Percentiles rank a stretch among this genome's conserved stretches.
These are phyloP conservation scores for Bombylius major DNA, from an alignment of 2,888 invertebrate species.

Conservation along the genomic window DNA sequence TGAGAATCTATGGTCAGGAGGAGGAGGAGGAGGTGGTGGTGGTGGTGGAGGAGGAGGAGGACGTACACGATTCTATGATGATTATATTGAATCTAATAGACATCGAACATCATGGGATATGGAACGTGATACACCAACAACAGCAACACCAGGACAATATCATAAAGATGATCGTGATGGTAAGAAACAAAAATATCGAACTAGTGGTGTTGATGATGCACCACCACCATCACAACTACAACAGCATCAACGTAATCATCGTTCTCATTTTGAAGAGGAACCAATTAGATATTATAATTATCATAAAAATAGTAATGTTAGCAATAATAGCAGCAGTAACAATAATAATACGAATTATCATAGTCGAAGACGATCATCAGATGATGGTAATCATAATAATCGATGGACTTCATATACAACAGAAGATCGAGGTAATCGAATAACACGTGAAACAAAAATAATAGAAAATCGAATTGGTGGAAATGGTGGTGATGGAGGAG, in stretches of 20 bases:
- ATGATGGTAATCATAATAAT: constrained; percentile 30
- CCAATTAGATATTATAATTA: constrained; percentile 5
- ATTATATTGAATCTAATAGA: constrained; percentile 14
- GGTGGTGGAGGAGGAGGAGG: constrained; percentile 10
- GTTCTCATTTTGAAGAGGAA: constrained; percentile 12
- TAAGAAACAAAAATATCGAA: too few relatives aligned
- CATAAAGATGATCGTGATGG: not conserved
- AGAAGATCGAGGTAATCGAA: constrained; percentile 5
- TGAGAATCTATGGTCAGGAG: constrained; percentile 12
- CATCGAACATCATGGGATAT: constrained; percentile 6
- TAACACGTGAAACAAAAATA: too few relatives aligned
- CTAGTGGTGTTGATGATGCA: not conserved
- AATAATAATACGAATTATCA: not conserved
- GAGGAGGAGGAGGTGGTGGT: not conserved
- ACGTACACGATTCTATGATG: constrained; percentile 14
- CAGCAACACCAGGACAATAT: not conserved
- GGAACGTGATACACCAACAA: constrained; percentile 2
- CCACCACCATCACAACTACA: too few relatives aligned
- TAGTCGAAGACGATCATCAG: constrained; percentile 33
- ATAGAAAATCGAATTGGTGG: not conserved
- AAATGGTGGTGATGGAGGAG: not conserved
- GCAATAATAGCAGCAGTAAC: not conserved
- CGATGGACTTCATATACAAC: constrained; percentile 16
- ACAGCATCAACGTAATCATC: constrained; percentile 13
- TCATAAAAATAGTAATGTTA: not conserved